Conservation (phyloP, 2,113 vertebrate species). For the Irena cyanogastra region DNA sequence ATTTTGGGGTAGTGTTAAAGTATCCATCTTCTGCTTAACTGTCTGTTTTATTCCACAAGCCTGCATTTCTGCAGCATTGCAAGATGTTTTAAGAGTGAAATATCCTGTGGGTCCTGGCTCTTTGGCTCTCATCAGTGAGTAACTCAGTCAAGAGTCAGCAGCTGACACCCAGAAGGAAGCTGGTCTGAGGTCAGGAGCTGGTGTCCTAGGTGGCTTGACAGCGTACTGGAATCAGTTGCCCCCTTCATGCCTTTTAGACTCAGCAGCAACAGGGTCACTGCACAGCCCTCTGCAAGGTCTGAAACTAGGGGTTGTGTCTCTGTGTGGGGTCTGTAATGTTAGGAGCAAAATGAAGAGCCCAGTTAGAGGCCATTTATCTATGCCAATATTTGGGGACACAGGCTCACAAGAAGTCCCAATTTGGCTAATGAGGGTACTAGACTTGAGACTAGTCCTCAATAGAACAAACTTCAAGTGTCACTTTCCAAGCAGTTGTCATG, state of each 20-base stretch:
- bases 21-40: not conserved
- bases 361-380: not conserved
- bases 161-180: not conserved
- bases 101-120: not conserved
- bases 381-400: not conserved
- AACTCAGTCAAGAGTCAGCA: not conserved
- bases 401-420: not conserved
- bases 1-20: conserved; percentile 12
- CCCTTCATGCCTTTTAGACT: not conserved
- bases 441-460: not conserved
- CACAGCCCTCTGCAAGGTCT: not conserved
- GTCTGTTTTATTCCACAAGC: not conserved
- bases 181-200: not conserved
- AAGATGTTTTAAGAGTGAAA: not conserved
- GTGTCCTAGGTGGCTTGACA: not conserved
- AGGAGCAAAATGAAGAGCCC: not conserved
- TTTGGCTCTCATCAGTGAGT: not conserved
- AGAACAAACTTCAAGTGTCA: not conserved
- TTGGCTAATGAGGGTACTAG: not conserved
- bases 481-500: not conserved
- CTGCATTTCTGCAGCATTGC: not conserved
- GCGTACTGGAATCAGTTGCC: not conserved
- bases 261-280: not conserved
- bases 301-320: not conserved
- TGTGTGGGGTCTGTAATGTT: not conserved